phyloP scores from a whole-genome alignment of 2,113 vertebrate species.

The Psilopsiagon aymara region DNA sequence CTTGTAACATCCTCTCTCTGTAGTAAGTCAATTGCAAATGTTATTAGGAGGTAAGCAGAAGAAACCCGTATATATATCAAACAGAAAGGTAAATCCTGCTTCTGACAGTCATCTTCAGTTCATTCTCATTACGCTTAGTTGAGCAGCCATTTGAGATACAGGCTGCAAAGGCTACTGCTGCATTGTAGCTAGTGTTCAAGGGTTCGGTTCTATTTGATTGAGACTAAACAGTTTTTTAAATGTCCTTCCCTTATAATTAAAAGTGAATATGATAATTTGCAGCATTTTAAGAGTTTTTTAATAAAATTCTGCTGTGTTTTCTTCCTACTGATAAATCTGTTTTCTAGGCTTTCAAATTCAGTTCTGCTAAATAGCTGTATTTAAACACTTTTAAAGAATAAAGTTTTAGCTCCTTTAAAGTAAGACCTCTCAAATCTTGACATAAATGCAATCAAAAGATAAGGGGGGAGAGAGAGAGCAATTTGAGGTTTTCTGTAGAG shows the following conservation, averaged over 20 bases:
- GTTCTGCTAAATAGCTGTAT: not conserved
- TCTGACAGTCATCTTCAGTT: not conserved
- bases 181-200: not conserved
- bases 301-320: not conserved
- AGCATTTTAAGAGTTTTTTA: not conserved
- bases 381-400: not conserved
- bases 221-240: not conserved
- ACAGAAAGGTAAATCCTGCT: not conserved
- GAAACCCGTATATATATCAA: not conserved
- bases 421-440: not conserved
- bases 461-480: not conserved
- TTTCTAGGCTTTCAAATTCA: not conserved
- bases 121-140: not conserved
- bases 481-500: not conserved
- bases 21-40: not conserved
- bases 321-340: not conserved
- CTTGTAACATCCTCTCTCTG: not conserved
- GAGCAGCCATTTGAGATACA: not conserved
- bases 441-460: not conserved
- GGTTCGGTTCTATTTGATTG: not conserved
- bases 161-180: not conserved
- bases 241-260: not conserved
- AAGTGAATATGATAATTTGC: not conserved
- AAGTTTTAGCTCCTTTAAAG: not conserved
- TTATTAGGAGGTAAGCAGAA: not conserved